Conservation (phyloP, 1,140 invertebrate genomes). For the Trachelipus rathkii region DNA sequence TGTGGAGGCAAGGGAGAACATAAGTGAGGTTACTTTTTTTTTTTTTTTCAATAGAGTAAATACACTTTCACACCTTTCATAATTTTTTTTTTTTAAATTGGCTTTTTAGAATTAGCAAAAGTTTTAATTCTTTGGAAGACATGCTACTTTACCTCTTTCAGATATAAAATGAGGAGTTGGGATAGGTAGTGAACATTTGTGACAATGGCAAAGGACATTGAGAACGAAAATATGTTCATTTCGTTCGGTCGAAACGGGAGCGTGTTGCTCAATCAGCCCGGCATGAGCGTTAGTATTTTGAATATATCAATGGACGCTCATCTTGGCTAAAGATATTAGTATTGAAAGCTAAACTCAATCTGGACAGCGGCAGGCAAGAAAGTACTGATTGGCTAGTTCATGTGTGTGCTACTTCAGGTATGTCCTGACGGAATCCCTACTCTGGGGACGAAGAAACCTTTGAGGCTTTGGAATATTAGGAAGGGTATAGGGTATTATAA, state of each 20-base stretch:
- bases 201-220: conserved; percentile 81
- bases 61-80: too few species aligned
- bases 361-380: conserved; percentile 47
- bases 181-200: conserved; percentile 88
- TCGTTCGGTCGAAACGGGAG: conserved; percentile 86
- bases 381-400: not conserved
- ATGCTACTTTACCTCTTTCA: conserved; percentile 42
- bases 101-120: too few species aligned
- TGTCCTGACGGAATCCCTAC: not conserved
- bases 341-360: conserved; percentile 67
- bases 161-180: conserved; percentile 77
- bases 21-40: too few species aligned
- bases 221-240: conserved; percentile 96
- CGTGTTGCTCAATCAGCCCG: conserved; percentile 86
- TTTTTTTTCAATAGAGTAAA: too few species aligned
- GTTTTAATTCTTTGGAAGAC: too few species aligned
- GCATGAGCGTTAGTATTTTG: conserved; percentile 83
- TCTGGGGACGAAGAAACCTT: not conserved
- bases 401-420: not conserved
- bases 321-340: conserved; percentile 64
- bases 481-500: not conserved
- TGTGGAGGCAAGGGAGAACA: too few species aligned
- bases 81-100: too few species aligned
- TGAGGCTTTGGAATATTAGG: not conserved
- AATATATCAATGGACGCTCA: conserved; percentile 59